Evolutionary conservation across 2,888 invertebrate species (phyloP), one percentile per base, ranked within the genome.

Genomic region (Unio pictorum): DNA sequence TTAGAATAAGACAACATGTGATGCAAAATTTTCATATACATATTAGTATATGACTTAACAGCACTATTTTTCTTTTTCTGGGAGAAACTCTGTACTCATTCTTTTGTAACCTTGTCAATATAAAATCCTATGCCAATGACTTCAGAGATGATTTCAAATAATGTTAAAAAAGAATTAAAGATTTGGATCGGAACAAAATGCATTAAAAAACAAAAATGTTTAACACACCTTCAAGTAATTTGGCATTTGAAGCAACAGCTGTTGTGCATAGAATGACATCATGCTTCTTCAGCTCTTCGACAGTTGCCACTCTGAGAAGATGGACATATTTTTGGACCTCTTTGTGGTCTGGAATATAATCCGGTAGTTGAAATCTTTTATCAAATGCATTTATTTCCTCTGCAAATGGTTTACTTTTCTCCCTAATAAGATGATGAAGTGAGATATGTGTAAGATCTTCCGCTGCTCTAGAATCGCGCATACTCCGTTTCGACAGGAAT

Each of bases 221-320:
- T 15, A 3, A 0, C 45, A 45, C 11, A 45, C 71, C 76, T 26
- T 74, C 62, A 30, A 71, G 56, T 23, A 77, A 69, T 54, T 74
- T 77, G 15, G 74, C 72, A 56, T 72, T 76, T 17, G 80, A 74
- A n/a, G 77, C 81, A n/a, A 76, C 80, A 17, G 81, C 74, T 20
- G 82, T 83, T 6, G 85, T 85, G 63, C 81, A 83, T 3, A 85
- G 73, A 23, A 85, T 80, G 17, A 86, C 74, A 23, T 86, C 79
- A 60, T 81, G 74, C 59, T 74, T 67, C 18, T 67, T 69, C 18
- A 85, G 64, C 56, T 79, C 80, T 4, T 72, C 76, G 23, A 73
- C 69, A 23, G 81, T 78, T 18, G 81, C 82, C 28, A 68, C 58
- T 20, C 66, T 61, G 4, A 81, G 61, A 3, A 79, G 55, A 20